Evolutionary conservation across 2,888 invertebrate genomes (phyloP).

Genomic region (Lycaena phlaeas): DNA sequence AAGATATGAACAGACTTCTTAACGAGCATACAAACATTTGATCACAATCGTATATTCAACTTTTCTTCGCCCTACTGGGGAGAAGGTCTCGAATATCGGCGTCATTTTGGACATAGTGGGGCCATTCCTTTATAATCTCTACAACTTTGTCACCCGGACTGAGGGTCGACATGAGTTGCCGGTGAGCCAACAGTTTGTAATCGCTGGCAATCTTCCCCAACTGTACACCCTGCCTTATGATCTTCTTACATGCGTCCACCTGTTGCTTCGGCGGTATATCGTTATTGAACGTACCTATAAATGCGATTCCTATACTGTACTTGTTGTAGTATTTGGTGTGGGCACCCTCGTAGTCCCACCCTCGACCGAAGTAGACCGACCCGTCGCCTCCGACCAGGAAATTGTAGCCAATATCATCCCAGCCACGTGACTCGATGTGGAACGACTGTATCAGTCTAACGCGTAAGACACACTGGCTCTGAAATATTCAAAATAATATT

Average conservation of each 20-base stretch:
- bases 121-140: conserved; percentile 78
- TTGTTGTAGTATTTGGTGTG: conserved; percentile 79
- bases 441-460: conserved; percentile 77
- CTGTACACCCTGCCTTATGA: conserved; percentile 76
- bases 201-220: conserved; percentile 73
- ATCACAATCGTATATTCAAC: background rate
- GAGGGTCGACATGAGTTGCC: conserved; percentile 76
- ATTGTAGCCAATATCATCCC: conserved; percentile 82
- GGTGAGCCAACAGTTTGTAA: conserved; percentile 79
- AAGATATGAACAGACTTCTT: too few relatives aligned
- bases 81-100: conserved; percentile 33
- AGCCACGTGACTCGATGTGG: conserved; percentile 77
- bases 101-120: conserved; percentile 70
- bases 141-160: conserved; percentile 80
- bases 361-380: conserved; percentile 80
- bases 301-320: conserved; percentile 79
- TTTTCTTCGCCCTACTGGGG: conserved; percentile 30
- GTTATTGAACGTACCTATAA: conserved; percentile 79
- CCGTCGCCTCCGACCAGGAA: conserved; percentile 87
- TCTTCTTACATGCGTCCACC: conserved; percentile 72
- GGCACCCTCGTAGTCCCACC: conserved; percentile 82
- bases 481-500: conserved; percentile 25
- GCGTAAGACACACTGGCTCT: conserved; percentile 73
- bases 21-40: too few relatives aligned
- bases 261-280: conserved; percentile 57